Conservation (phyloP, 2,113 vertebrate genomes). For the Urocitellus parryii region DNA sequence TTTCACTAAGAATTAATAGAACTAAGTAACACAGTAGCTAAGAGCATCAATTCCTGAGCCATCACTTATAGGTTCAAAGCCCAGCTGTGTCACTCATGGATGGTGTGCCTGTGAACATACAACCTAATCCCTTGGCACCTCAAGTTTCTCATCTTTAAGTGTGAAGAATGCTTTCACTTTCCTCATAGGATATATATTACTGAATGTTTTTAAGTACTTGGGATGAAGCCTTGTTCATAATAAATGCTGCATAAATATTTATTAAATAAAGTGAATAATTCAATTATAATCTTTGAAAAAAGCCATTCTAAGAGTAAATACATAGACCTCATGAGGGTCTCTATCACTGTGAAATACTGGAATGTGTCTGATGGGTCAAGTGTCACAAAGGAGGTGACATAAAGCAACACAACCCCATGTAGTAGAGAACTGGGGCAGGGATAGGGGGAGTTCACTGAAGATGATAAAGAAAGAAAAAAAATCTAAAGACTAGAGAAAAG, state of each 20-base stretch:
- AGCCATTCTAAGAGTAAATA: not conserved
- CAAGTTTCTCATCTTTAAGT: conserved; percentile 14
- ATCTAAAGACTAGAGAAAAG: not conserved
- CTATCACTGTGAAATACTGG: not conserved
- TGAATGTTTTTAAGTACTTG: not conserved
- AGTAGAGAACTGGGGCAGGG: not conserved
- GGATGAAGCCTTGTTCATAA: not conserved
- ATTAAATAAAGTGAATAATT: conserved; percentile 16
- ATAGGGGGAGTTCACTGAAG: not conserved
- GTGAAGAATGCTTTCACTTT: not conserved
- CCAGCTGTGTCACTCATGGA: not conserved
- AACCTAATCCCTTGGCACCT: not conserved
- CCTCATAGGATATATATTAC: not conserved
- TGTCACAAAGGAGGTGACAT: not conserved
- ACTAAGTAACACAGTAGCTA: not conserved
- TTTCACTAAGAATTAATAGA: not conserved
- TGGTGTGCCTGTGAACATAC: not conserved
- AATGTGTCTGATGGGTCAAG: not conserved
- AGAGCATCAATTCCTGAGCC: not conserved
- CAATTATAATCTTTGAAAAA: not conserved
- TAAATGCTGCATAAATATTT: not conserved
- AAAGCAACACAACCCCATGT: not conserved
- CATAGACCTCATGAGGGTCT: not conserved
- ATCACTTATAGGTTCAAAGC: not conserved
- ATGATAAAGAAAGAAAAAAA: not conserved